A percentile compares a stretch with the other conserved stretches of the same genome.
Conservation (phyloP, 2,888 invertebrate species). For the Ptilodon capucinus region DNA sequence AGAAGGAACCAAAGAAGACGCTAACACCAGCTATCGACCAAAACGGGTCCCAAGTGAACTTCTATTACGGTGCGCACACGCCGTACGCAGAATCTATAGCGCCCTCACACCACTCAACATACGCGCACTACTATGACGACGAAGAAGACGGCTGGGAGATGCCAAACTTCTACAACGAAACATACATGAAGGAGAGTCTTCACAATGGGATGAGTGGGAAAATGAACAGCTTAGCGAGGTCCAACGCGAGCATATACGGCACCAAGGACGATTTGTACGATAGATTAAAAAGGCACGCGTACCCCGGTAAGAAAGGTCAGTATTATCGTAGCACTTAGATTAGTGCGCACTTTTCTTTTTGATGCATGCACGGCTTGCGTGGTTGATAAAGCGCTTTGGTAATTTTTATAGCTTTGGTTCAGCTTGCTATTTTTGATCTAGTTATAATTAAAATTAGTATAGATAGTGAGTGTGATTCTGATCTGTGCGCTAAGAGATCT, state of each 20-base stretch:
- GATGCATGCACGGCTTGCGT: constrained; percentile 36
- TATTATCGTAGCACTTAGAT: constrained; percentile 69
- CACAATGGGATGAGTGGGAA: constrained; percentile 93
- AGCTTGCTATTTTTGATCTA: neutral
- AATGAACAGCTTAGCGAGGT: constrained; percentile 96
- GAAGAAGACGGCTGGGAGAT: constrained; percentile 99
- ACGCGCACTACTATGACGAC: constrained; percentile 97
- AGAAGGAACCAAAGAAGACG: constrained; percentile 96
- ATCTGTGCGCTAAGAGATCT: neutral
- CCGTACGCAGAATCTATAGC: constrained; percentile 98
- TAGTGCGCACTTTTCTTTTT: constrained; percentile 57
- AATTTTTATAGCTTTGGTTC: neutral
- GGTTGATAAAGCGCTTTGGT: constrained; percentile 1
- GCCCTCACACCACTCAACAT: constrained; percentile 97
- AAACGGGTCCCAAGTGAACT: constrained; percentile 96
- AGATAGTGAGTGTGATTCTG: neutral
- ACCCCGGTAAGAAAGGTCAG: constrained; percentile 96
- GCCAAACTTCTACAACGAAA: constrained; percentile 98
- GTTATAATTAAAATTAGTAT: too few relatives aligned
- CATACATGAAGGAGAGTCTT: constrained; percentile 96
- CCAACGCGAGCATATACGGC: constrained; percentile 96
- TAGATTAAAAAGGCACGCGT: constrained; percentile 96
- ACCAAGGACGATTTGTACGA: constrained; percentile 98
- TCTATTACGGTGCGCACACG: constrained; percentile 97
- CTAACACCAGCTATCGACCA: constrained; percentile 94